phyloP scores from a whole-genome alignment of 2,113 vertebrate species.

The Colossoma macropomum region DNA sequence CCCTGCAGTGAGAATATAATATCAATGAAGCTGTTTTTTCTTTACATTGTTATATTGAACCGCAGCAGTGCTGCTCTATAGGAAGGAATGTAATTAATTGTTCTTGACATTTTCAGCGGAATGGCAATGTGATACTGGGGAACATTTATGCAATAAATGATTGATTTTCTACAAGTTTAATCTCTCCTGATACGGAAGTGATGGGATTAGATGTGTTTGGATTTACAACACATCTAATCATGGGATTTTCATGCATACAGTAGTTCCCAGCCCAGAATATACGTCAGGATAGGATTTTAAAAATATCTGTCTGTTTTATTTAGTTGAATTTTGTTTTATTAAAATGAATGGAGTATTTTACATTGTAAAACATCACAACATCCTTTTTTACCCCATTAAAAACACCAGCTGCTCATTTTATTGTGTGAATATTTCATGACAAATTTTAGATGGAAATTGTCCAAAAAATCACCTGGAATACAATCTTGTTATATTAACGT shows the following conservation, averaged over 20 bases:
- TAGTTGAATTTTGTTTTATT: too few species aligned
- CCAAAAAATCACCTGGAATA: too few species aligned
- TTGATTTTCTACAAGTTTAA: not conserved
- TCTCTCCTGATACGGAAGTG: not conserved
- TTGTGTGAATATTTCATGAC: too few species aligned
- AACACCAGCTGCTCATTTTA: too few species aligned
- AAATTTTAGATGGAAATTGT: too few species aligned
- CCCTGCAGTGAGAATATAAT: slow-evolving; percentile 5
- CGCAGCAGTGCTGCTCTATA: not conserved
- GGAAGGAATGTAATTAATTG: not conserved
- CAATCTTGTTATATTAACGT: too few species aligned
- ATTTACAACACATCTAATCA: not conserved
- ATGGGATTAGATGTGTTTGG: not conserved
- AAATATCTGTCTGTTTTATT: not conserved
- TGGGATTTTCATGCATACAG: not conserved
- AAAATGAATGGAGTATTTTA: not conserved
- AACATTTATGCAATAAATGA: slow-evolving; percentile 8
- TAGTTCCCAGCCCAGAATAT: not conserved
- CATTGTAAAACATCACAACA: too few species aligned
- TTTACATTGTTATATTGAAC: not conserved
- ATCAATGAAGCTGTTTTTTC: slow-evolving; percentile 10
- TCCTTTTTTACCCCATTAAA: too few species aligned
- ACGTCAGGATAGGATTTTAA: not conserved
- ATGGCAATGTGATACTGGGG: not conserved
- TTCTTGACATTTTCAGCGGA: not conserved